Conservation (phyloP, 2,888 invertebrate genomes). For the Lordiphosa fenestrarum region DNA sequence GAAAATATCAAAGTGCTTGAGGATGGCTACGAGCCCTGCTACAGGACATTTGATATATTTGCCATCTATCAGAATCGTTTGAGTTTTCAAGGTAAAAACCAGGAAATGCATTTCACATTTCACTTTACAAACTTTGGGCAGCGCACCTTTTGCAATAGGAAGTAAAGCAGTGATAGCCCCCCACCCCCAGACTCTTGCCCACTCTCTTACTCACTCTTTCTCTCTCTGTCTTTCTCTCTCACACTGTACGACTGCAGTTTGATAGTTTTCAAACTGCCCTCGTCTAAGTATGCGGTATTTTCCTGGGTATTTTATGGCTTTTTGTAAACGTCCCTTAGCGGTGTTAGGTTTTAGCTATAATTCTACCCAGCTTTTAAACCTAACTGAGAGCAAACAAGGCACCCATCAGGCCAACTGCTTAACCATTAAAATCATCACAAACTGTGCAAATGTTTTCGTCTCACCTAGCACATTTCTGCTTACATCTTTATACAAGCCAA, state of each 20-base stretch:
- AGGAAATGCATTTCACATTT: slow-evolving; percentile 50
- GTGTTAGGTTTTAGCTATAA: no score
- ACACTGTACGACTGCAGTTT: slow-evolving; percentile 16
- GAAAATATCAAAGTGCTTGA: slow-evolving; percentile 40
- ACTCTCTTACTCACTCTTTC: slow-evolving; percentile 15
- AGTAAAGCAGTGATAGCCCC: slow-evolving; percentile 14
- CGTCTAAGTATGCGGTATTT: no score
- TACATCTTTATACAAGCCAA: not conserved
- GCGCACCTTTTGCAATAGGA: slow-evolving; percentile 22
- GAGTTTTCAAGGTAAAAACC: slow-evolving; percentile 77
- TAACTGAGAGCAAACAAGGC: no score
- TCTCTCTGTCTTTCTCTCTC: not conserved
- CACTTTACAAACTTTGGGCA: slow-evolving; percentile 26
- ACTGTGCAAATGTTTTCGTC: no score
- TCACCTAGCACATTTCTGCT: slow-evolving; percentile 2
- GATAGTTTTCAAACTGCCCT: no score
- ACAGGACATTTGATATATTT: slow-evolving; percentile 77
- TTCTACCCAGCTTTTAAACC: no score
- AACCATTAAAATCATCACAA: no score
- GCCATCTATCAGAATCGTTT: slow-evolving; percentile 78
- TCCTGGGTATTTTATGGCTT: no score
- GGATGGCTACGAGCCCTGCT: slow-evolving; percentile 74
- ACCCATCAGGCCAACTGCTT: no score
- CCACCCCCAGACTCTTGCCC: slow-evolving; percentile 17
- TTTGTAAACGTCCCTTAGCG: no score